These are phyloP conservation scores for Agrochola macilenta DNA, from an alignment of 2,888 invertebrate genomes.

Conservation along the genomic window DNA sequence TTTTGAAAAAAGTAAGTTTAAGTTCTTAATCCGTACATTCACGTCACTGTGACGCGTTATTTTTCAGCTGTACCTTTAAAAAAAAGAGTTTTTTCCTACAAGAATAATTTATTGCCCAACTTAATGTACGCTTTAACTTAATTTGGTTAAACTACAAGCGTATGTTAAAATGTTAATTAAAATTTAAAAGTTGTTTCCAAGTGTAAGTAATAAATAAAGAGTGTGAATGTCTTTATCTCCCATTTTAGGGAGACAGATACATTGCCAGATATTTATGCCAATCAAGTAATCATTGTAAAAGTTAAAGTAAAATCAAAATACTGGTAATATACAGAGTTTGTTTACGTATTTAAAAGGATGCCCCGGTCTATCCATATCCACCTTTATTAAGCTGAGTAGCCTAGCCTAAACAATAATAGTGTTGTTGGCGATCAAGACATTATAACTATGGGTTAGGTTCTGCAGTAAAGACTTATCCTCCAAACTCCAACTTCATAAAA, in stretches of 20 bases:
- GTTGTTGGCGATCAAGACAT: background rate
- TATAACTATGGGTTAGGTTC: background rate
- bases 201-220: conserved; percentile 65
- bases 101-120: conserved; percentile 50
- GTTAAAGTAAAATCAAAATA: conserved; percentile 12
- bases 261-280: conserved; percentile 51
- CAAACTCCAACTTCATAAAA: background rate
- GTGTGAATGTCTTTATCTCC: conserved; percentile 67
- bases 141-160: conserved; percentile 59
- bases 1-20: background rate
- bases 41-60: conserved; percentile 19
- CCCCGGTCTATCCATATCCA: background rate
- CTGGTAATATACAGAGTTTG: background rate
- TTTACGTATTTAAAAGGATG: conserved; percentile 18
- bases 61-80: conserved; percentile 5
- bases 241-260: conserved; percentile 58
- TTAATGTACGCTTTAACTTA: conserved; percentile 51
- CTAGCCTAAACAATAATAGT: background rate
- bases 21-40: background rate
- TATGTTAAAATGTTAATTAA: conserved; percentile 65
- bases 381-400: too few relatives aligned
- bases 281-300: conserved; percentile 47
- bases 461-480: background rate
- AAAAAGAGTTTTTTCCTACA: conserved; percentile 37
- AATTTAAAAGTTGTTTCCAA: conserved; percentile 64